These are phyloP conservation scores for Nyctibius grandis DNA, from an alignment of 2,797 vertebrate genomes.

Conservation along the genomic window DNA sequence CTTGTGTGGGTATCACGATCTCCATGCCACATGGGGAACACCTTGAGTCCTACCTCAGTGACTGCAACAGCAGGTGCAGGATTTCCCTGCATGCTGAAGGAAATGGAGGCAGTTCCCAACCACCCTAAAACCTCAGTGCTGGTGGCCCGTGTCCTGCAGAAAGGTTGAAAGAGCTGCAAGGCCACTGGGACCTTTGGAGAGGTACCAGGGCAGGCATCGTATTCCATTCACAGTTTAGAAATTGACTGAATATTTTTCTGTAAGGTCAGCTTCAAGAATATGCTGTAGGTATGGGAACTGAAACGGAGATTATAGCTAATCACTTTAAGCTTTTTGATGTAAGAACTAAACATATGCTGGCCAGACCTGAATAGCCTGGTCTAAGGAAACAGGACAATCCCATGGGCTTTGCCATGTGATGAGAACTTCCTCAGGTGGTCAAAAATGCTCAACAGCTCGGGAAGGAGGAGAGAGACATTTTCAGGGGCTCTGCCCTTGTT, in stretches of 20 bases:
- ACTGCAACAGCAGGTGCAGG: accelerated
- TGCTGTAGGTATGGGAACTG: neutral
- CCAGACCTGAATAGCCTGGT: neutral
- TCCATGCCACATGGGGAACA: neutral
- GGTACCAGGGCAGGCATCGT: neutral
- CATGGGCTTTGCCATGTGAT: neutral
- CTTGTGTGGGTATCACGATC: neutral
- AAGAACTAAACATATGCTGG: neutral
- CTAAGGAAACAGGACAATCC: neutral
- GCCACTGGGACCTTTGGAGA: neutral
- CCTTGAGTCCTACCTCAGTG: no score
- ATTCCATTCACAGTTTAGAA: neutral
- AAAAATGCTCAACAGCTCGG: neutral
- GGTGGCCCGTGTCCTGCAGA: neutral
- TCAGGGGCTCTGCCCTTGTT: neutral
- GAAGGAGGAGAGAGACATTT: neutral
- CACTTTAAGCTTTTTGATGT: neutral
- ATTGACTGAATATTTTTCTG: neutral
- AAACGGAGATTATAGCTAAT: neutral
- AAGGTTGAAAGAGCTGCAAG: neutral
- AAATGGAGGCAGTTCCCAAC: neutral
- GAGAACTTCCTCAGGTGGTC: neutral
- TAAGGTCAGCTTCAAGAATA: neutral
- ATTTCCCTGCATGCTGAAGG: neutral
- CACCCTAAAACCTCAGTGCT: neutral